Conservation (phyloP, 1,140 invertebrate species). For the Adoxophyes honmai region DNA sequence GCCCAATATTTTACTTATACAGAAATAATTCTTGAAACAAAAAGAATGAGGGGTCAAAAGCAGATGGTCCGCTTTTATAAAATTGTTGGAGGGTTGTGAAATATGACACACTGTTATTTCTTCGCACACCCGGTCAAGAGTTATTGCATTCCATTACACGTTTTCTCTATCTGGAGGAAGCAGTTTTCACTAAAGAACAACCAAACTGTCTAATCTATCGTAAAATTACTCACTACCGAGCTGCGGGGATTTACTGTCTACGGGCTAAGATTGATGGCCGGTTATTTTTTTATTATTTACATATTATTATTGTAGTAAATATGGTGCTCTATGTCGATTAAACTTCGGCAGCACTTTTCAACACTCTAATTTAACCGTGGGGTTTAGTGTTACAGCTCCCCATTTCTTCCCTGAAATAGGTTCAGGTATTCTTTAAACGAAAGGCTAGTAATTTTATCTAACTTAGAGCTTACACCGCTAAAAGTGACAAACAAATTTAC, state of each 20-base stretch:
- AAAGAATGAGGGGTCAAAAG: slow-evolving; percentile 75
- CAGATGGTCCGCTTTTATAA: slow-evolving; percentile 76
- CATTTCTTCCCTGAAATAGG: no score
- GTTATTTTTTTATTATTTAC: background rate
- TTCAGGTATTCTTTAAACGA: no score
- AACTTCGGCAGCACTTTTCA: no score
- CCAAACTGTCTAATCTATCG: slow-evolving; percentile 67
- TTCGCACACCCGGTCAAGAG: slow-evolving; percentile 76
- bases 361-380: no score
- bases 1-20: slow-evolving; percentile 60
- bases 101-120: slow-evolving; percentile 77
- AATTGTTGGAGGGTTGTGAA: slow-evolving; percentile 76
- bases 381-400: no score
- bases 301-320: no score
- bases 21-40: slow-evolving; percentile 73
- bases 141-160: slow-evolving; percentile 77
- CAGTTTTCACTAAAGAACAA: slow-evolving; percentile 73
- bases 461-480: no score
- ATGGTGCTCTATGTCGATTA: no score
- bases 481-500: no score
- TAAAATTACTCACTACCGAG: slow-evolving; percentile 10
- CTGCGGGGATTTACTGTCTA: background rate
- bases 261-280: background rate
- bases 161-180: slow-evolving; percentile 76
- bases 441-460: no score